Percentiles rank a stretch among this genome's conserved stretches.
Evolutionary conservation across 2,888 invertebrate genomes (phyloP).

Genomic region (Yponomeuta plumbellus): DNA sequence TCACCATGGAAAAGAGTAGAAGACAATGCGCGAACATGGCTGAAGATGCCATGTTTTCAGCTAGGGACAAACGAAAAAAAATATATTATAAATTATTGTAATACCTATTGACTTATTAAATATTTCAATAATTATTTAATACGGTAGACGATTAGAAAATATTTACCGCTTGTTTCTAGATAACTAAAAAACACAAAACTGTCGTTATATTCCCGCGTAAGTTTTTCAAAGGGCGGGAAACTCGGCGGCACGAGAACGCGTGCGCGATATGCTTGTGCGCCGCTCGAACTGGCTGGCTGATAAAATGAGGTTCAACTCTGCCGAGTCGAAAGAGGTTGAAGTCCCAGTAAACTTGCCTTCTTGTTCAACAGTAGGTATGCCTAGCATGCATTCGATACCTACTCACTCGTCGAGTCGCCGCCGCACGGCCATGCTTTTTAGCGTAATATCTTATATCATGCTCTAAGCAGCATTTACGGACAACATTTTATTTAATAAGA

Average conservation of each 20-base stretch:
- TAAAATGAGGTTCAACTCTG: constrained; percentile 4
- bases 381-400: too few relatives aligned
- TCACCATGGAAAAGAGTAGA: constrained; percentile 43
- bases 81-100: too few relatives aligned
- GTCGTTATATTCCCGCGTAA: constrained; percentile 30
- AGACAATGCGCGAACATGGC: constrained; percentile 48
- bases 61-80: constrained; percentile 22
- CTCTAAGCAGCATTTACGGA: too few relatives aligned
- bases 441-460: too few relatives aligned
- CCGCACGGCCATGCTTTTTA: too few relatives aligned
- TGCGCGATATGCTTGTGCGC: constrained; percentile 58
- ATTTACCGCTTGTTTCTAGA: constrained; percentile 41
- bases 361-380: too few relatives aligned
- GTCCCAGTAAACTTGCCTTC: too few relatives aligned
- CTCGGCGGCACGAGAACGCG: constrained; percentile 39
- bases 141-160: background rate
- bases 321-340: background rate
- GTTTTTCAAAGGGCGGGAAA: constrained; percentile 24
- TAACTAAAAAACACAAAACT: constrained; percentile 25
- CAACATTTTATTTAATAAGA: too few relatives aligned
- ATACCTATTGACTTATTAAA: too few relatives aligned
- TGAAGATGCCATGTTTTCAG: constrained; percentile 48
- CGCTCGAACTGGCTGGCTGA: constrained; percentile 40
- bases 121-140: constrained; percentile 6
- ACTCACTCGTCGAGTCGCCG: too few relatives aligned